A percentile compares a stretch with the other conserved stretches of the same genome.
These are phyloP conservation scores for Copidosoma floridanum DNA, from an alignment of 1,140 invertebrate genomes.

Conservation along the genomic window DNA sequence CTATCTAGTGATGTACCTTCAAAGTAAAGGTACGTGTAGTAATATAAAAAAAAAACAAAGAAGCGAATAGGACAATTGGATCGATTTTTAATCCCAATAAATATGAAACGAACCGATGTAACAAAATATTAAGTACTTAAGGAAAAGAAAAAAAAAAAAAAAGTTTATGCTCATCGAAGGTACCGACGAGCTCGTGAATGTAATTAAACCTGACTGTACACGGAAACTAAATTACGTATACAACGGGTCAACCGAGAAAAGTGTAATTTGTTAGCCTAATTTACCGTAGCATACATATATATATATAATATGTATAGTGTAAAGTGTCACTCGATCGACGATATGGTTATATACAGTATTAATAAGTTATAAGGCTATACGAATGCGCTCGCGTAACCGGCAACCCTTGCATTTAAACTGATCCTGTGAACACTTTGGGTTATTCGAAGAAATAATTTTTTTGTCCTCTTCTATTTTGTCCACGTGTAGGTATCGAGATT, in stretches of 20 bases:
- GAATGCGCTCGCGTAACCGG: neutral
- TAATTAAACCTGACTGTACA: constrained; percentile 6
- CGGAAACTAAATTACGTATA: no score
- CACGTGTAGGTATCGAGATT: no score
- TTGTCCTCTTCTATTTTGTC: no score
- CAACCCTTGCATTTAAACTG: constrained; percentile 4
- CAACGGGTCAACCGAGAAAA: no score
- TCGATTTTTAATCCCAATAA: no score
- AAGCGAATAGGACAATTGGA: no score
- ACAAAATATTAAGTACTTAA: constrained; percentile 31
- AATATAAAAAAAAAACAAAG: constrained; percentile 3
- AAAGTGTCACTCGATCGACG: constrained; percentile 5
- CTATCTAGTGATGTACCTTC: constrained; percentile 14
- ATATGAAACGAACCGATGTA: no score
- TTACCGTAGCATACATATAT: neutral
- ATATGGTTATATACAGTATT: constrained; percentile 53
- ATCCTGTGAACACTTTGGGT: constrained; percentile 5
- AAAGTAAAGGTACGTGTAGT: no score
- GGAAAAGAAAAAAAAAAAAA: constrained; percentile 19
- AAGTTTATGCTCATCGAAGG: no score
- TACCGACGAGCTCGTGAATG: constrained; percentile 5
- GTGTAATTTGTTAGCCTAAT: constrained; percentile 21
- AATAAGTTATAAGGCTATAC: constrained; percentile 47
- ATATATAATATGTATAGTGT: constrained; percentile 9
- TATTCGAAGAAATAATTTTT: no score